These are phyloP conservation scores for Masticophis lateralis DNA, from an alignment of 2,797 vertebrate genomes.

Conservation along the genomic window DNA sequence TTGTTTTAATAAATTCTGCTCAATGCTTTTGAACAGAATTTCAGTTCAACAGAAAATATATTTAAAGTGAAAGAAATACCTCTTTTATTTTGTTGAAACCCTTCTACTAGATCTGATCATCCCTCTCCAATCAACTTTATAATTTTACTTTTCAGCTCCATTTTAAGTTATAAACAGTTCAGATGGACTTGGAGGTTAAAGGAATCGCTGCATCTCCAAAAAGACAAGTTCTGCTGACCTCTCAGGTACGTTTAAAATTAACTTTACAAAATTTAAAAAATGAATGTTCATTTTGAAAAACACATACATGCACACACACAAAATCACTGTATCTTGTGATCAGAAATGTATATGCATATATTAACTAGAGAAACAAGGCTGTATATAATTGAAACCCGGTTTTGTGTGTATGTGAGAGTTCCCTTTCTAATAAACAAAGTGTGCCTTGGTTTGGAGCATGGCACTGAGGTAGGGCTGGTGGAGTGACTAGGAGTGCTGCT, in stretches of 20 bases:
- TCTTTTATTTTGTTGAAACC: neutral
- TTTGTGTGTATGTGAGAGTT: neutral
- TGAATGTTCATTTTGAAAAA: neutral
- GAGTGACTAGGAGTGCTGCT: neutral
- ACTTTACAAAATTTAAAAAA: neutral
- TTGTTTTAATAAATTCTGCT: neutral
- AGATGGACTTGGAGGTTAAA: constrained; percentile 73
- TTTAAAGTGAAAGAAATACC: neutral
- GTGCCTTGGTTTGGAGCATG: neutral
- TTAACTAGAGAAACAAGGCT: constrained; percentile 1
- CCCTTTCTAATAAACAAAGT: neutral
- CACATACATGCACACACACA: neutral
- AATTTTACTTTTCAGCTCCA: constrained; percentile 26
- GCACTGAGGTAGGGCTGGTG: neutral
- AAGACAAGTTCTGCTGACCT: constrained; percentile 38
- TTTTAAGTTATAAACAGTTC: constrained; percentile 23
- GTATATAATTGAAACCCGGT: neutral
- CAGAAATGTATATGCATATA: neutral
- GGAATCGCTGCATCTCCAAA: constrained; percentile 55
- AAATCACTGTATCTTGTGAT: neutral
- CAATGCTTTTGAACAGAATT: neutral
- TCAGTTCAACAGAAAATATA: neutral
- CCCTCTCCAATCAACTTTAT: neutral
- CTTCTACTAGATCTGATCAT: neutral
- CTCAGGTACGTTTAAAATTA: constrained; percentile 52